Base-by-base conservation (phyloP, 2,888 invertebrate genomes). In the Myopa tessellatipennis region DNA sequence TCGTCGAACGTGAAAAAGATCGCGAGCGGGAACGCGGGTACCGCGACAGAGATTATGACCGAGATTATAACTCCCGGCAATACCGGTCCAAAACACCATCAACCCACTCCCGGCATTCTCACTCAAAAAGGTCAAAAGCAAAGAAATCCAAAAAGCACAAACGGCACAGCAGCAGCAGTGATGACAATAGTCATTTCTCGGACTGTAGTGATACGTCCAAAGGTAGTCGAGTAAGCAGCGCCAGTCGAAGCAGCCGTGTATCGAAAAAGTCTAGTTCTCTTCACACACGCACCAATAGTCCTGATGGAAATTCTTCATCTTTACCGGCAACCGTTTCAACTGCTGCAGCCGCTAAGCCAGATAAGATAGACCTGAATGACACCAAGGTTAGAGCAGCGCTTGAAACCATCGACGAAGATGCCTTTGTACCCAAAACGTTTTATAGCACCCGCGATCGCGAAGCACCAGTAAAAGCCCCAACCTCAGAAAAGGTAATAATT, bases 381-480 rank as follows among this genome's bases (percentile, higher is more conserved):
- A 74, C 79, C 14, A 84, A 87, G 52, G 86, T 87, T 3, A 83
- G 83, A 63, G 85, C 92, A 82, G 88, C 93, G 10, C 85, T 95
- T n/a, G 92, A 92, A 2, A 93, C 94, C 84, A 91, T 95, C 61
- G 94, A 95, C 83, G 91, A 91, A 79, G 94, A 95, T 79, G 90
- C 91, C 16, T 95, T 95, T 87, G 90, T 91, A 12, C 93, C 91
- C 1, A 92, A 92, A 81, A 80, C 91, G 1, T 92, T 92, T 80
- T 85, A 85, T n/a, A 88, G 87, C 52, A 84, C 91, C 1, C 91
- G 92, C 0, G 92, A 88, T 82, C 93, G 93, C 81, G 93, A 92
- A 82, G 90, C 92, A 58, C 90, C 92, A 4, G 85, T 84, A 4
- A 85, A 85, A 38, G 79, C 80, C 60, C 10, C 72, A 0, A 1